Percentiles rank a stretch among this genome's conserved stretches.
phyloP scores from a whole-genome alignment of 2,888 invertebrate species.

The Aradus depressus region DNA sequence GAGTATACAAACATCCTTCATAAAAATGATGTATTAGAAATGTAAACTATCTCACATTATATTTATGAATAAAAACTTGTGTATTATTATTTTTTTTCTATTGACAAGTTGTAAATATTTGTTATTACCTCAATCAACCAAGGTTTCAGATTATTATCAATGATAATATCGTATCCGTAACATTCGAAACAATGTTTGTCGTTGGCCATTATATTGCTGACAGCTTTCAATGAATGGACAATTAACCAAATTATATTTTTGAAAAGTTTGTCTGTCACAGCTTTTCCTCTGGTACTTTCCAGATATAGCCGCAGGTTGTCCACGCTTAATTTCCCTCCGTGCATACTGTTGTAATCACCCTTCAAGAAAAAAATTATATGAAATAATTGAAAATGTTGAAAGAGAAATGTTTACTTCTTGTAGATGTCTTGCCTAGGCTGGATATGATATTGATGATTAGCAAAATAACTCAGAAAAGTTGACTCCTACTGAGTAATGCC shows the following conservation, averaged over 20 bases:
- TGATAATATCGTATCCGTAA: constrained; percentile 93
- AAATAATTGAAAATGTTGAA: not conserved
- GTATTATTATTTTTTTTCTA: not conserved
- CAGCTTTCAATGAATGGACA: constrained; percentile 85
- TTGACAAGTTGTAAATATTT: not conserved
- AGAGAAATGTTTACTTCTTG: not conserved
- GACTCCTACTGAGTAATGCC: no score
- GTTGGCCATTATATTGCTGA: constrained; percentile 83
- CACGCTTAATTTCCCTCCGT: constrained; percentile 90
- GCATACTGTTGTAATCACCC: constrained; percentile 87
- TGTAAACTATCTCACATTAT: not conserved
- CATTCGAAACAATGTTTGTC: constrained; percentile 88
- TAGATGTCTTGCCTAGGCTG: no score
- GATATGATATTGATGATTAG: no score
- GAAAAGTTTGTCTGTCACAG: constrained; percentile 77
- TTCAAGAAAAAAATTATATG: constrained; percentile 34
- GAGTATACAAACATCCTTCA: not conserved
- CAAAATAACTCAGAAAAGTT: no score
- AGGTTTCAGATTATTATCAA: constrained; percentile 85
- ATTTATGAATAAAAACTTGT: not conserved
- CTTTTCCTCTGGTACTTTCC: constrained; percentile 77
- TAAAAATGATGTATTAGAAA: not conserved
- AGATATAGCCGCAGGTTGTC: constrained; percentile 80
- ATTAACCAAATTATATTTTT: constrained; percentile 81
- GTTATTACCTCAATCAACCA: constrained; percentile 70